Percentiles rank a stretch among this genome's conserved stretches.
phyloP scores from a whole-genome alignment of 2,113 vertebrate genomes.

The Psittacula cyanocephala region DNA sequence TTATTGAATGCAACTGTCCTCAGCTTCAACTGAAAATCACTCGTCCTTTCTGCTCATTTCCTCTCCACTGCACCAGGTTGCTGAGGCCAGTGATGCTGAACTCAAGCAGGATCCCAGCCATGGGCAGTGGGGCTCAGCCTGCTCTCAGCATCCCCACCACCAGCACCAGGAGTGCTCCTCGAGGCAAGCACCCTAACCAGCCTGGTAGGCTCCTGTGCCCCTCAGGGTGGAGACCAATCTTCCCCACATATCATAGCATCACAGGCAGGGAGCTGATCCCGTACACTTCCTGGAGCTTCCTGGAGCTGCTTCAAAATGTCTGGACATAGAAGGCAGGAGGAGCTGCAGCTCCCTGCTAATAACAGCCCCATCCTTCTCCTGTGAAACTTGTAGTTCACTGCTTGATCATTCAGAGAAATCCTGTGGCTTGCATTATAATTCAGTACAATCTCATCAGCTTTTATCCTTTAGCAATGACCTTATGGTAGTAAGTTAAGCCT shows the following conservation, averaged over 20 bases:
- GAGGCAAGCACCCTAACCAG: background rate
- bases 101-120: background rate
- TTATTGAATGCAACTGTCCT: accelerated
- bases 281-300: accelerated
- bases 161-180: background rate
- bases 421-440: slow-evolving; percentile 27
- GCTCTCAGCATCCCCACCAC: background rate
- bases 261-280: accelerated
- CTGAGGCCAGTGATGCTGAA: accelerated
- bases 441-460: slow-evolving; percentile 34
- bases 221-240: background rate
- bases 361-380: background rate
- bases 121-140: background rate
- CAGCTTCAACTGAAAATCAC: accelerated
- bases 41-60: background rate
- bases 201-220: accelerated
- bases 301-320: accelerated
- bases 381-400: background rate
- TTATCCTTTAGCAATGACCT: slow-evolving; percentile 68
- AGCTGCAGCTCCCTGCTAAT: background rate
- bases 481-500: slow-evolving; percentile 55
- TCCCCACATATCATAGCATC: accelerated
- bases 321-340: accelerated
- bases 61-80: background rate
- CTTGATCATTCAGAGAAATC: background rate